Evolutionary conservation across 2,888 invertebrate genomes (phyloP), one percentile per base, ranked within the genome.

Genomic region (Trichopria drosophilae): DNA sequence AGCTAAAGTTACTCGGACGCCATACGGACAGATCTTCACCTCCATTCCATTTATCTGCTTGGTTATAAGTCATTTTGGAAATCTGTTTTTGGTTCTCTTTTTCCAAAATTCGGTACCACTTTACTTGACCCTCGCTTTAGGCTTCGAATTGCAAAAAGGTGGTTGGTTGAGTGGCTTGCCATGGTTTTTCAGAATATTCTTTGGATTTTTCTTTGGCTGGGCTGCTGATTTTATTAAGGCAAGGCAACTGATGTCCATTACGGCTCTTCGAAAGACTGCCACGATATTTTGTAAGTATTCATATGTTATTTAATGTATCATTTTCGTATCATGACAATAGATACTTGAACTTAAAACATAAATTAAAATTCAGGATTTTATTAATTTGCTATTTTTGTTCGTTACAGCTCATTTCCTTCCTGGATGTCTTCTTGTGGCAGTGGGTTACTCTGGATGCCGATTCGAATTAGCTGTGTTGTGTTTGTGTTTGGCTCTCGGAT

Each of bases 51-150:
- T 88, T 71, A 77, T 85, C 73, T 82, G 86, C 0, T 78, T 89
- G 65, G 61, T 80, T 7, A 62, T 85, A 2, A 76, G 87, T 18
- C 89, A 89, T 63, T 88, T 85, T 63, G 89, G 89, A 28, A 89
- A 86, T 65, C 76, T 87, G 51, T 89, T 88, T 84, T 85, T 89
- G 1, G 70, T 89, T 20, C 87, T 85, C 72, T 87, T 89, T 67
- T 80, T 88, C 39, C 82, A 88, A 75, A 88, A 87, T 1, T 85
- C 85, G 26, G 87, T 88, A 34, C 88, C 88, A 5, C 84, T 86
- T 61, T 89, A 85, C 67, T 80, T 89, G 64, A 85, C 87, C 31
- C 85, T 84, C 60, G 81, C 86, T 0, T 73, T 89, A 34, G 87
- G 86, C 5, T 88, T 88, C 65, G 81, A 87, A 63, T 67, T 89